Percentiles rank a stretch among this genome's conserved stretches.
Evolutionary conservation across 2,888 invertebrate species (phyloP).

Genomic region (Microctonus hyperodae): DNA sequence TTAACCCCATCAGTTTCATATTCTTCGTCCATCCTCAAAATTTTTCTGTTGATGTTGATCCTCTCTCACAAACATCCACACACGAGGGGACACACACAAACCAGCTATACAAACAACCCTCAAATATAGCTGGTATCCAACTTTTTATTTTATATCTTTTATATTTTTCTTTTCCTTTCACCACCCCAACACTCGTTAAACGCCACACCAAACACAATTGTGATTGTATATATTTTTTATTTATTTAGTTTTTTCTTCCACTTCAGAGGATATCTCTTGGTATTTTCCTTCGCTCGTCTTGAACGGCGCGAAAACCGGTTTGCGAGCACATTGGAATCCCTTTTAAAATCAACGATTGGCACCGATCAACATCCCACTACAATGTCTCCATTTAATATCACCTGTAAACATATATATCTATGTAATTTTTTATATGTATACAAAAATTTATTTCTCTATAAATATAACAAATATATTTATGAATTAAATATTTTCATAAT

Average conservation of each 20-base stretch:
- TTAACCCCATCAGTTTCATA: conserved; percentile 76
- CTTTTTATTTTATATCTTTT: no score
- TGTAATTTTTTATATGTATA: neutral
- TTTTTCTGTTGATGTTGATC: conserved; percentile 19
- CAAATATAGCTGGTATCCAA: no score
- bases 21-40: conserved; percentile 70
- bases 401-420: neutral
- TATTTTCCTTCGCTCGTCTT: conserved; percentile 26
- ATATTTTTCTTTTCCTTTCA: conserved; percentile 14
- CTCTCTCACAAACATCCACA: conserved; percentile 37
- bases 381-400: neutral
- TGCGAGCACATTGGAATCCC: conserved; percentile 21
- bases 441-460: neutral
- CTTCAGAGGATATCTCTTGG: conserved; percentile 20
- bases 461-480: neutral
- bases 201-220: neutral
- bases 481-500: no score
- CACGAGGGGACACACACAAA: conserved; percentile 34
- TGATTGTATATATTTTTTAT: neutral
- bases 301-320: conserved; percentile 26
- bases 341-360: conserved; percentile 24
- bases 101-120: conserved; percentile 23
- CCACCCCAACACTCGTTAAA: neutral
- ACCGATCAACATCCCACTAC: conserved; percentile 18
- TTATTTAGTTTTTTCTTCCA: conserved; percentile 14